Conservation (phyloP, 2,113 vertebrate genomes). For the Cottus gobio region DNA sequence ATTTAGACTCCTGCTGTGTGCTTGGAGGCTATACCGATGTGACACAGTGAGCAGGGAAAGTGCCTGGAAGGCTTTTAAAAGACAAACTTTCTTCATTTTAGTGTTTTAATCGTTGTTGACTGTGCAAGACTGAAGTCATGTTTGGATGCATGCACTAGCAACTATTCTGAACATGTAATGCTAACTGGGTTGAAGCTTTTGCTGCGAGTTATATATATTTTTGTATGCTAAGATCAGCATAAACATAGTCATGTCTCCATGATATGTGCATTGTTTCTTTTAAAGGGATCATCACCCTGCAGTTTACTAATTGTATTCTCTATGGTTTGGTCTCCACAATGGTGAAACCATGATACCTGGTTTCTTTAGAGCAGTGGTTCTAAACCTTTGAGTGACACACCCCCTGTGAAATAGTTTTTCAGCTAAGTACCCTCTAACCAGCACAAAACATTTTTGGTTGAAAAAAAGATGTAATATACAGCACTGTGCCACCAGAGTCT, state of each 20-base stretch:
- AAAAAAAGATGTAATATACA: too few species aligned
- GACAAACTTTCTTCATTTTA: neutral
- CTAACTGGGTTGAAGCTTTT: neutral
- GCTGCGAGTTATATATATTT: neutral
- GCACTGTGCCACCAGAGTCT: too few species aligned
- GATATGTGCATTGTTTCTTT: neutral
- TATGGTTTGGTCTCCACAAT: neutral
- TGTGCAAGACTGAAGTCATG: neutral
- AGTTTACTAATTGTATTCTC: neutral
- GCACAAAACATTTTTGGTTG: too few species aligned
- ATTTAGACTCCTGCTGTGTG: neutral
- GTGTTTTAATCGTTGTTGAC: neutral
- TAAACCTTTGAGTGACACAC: too few species aligned
- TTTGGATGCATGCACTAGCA: too few species aligned
- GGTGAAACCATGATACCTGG: too few species aligned
- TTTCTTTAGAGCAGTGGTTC: too few species aligned
- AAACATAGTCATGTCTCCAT: neutral
- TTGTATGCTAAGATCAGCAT: neutral
- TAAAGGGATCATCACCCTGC: neutral
- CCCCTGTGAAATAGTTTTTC: too few species aligned
- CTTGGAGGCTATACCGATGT: neutral
- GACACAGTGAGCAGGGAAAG: neutral
- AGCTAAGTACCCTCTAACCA: too few species aligned
- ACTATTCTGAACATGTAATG: neutral
- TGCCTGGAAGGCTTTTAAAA: neutral